These are phyloP conservation scores for Trissolcus brochymenae DNA, from an alignment of 2,888 invertebrate genomes.

Conservation along the genomic window DNA sequence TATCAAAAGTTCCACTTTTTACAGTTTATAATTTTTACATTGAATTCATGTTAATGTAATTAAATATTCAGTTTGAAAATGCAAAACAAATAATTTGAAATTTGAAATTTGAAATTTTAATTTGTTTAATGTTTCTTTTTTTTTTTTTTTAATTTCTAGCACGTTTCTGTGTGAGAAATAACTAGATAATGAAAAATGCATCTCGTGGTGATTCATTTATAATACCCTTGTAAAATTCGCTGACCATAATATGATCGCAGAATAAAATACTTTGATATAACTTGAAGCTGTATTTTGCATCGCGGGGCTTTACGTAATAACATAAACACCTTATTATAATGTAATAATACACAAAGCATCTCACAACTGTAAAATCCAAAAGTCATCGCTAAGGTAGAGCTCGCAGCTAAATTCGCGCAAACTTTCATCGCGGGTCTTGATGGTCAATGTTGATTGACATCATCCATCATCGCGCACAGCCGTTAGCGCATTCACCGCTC, in stretches of 20 bases:
- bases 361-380: constrained; percentile 34
- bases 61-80: too few relatives aligned
- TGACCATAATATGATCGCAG: background rate
- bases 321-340: constrained; percentile 52
- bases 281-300: constrained; percentile 15
- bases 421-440: constrained; percentile 50
- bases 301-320: constrained; percentile 33
- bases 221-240: too few relatives aligned
- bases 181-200: background rate
- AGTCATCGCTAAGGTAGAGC: constrained; percentile 39
- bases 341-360: constrained; percentile 46
- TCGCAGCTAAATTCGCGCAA: constrained; percentile 41
- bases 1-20: constrained; percentile 12
- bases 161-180: background rate
- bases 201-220: background rate
- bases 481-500: constrained; percentile 53
- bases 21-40: constrained; percentile 17
- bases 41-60: too few relatives aligned
- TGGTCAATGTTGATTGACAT: constrained; percentile 57
- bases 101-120: background rate
- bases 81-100: background rate
- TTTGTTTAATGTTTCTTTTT: too few relatives aligned
- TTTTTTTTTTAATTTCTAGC: background rate
- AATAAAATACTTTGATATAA: constrained; percentile 1
- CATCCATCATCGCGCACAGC: constrained; percentile 47